Conservation (phyloP, 2,113 vertebrate genomes). For the Crocuta crocuta region DNA sequence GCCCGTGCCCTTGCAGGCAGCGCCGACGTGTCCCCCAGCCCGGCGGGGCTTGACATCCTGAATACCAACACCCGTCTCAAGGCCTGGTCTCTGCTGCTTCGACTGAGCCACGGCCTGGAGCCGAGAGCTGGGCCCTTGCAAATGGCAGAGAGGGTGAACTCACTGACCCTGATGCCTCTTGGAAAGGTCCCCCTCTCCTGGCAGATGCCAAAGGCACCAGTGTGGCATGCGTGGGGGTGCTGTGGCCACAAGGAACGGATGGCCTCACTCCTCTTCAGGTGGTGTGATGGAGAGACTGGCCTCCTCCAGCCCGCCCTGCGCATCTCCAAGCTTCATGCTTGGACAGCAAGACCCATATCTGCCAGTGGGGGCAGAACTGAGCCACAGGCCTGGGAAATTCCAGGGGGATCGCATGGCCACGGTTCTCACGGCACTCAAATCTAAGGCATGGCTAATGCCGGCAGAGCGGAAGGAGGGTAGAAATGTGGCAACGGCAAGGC, state of each 20-base stretch:
- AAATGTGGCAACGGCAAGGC: rapidly evolving
- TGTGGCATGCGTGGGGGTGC: rapidly evolving
- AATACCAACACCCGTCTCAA: too few relatives aligned
- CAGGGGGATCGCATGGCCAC: rapidly evolving
- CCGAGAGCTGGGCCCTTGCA: rapidly evolving
- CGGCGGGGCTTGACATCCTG: rapidly evolving
- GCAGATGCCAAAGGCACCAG: neutral
- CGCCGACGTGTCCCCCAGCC: rapidly evolving
- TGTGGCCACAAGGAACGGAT: neutral
- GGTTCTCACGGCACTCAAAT: rapidly evolving
- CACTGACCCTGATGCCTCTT: neutral
- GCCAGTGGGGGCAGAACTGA: neutral
- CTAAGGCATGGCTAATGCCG: neutral
- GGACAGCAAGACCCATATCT: neutral
- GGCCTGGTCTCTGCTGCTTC: rapidly evolving
- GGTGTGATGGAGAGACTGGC: neutral
- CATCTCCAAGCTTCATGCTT: neutral
- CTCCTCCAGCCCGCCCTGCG: neutral
- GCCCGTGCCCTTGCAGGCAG: neutral
- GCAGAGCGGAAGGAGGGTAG: neutral
- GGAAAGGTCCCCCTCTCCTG: neutral
- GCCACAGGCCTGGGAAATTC: neutral
- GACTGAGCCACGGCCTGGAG: rapidly evolving
- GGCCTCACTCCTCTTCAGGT: neutral
- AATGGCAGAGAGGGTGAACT: neutral